Evolutionary conservation across 1,140 invertebrate species (phyloP), one percentile per base, ranked within the genome.

Genomic region (Anastrepha ludens): DNA sequence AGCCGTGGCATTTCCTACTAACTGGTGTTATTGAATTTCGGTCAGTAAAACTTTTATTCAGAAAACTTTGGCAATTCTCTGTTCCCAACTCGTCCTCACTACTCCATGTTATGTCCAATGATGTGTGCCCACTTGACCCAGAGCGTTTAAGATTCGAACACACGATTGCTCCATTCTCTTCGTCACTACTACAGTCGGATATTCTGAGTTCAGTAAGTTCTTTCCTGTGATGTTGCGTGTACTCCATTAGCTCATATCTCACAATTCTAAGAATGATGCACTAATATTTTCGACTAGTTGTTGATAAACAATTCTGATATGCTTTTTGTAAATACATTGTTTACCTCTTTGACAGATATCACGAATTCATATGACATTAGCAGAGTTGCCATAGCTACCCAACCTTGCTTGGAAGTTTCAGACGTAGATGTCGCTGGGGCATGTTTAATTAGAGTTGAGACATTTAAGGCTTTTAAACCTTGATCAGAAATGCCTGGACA

Each of bases 151-250:
- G 44, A 17, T 41, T 41, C 2, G 44, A 20, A n/a, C 60, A 13
- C n/a, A 9, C 15, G n/a, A 55, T 9, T 50, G 17, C 4, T 11
- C 20, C 41, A 20, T 62, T 50, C 59, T 86, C 58, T 13, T 44
- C 85, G 17, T 86, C 85, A 44, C 85, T 86, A 44, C 85, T 86
- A 11, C 85, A 86, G 41, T 86, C 85, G n/a, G 85, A 86, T 29
- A 86, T 86, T n/a, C 47, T 81, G 9, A 81, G 47, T 7, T 81
- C 74, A 4, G 74, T 15, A 8, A 1, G 1, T 44, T 74, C 11
- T 17, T n/a, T 15, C n/a, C 44, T 44, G 2, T 1, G 7, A 74
- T 15, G 50, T 11, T 17, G 41, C 67, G 15, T 13, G 41, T 41
- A 44, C 2, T 6, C 67, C 67, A 74, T 74, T 15, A 41, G 17